Conservation (phyloP, 2,113 vertebrate species). For the Phalacrocorax brasilianus region DNA sequence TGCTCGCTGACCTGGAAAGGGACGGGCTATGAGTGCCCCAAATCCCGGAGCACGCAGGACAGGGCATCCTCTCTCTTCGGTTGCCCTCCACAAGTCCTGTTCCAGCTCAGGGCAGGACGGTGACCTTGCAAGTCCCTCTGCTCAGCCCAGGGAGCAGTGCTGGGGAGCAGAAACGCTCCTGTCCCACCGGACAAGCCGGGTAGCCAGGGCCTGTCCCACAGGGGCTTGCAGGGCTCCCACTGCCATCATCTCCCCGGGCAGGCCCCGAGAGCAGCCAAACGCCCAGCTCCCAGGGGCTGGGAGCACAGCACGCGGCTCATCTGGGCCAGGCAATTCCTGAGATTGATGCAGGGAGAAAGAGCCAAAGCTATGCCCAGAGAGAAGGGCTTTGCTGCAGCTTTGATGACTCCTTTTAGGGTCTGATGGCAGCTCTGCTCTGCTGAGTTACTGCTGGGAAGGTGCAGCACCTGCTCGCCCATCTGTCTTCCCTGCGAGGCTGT, state of each 20-base stretch:
- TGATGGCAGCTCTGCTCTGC: conserved; percentile 40
- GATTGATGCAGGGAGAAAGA: not conserved
- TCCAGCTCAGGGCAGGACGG: not conserved
- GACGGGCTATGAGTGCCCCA: not conserved
- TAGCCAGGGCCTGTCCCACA: not conserved
- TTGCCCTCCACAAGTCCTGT: not conserved
- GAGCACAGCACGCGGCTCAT: fast-evolving
- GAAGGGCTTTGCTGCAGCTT: not conserved
- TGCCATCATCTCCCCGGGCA: fast-evolving
- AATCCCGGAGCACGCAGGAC: not conserved
- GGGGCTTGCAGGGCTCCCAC: not conserved
- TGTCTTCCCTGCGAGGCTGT: conserved; percentile 7
- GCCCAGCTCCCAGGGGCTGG: fast-evolving
- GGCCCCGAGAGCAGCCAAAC: fast-evolving
- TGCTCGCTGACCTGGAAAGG: not conserved
- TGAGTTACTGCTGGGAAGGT: conserved; percentile 20
- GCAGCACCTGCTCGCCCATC: conserved; percentile 58
- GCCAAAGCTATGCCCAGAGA: not conserved
- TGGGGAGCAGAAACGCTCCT: no score
- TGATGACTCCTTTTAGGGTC: conserved; percentile 48
- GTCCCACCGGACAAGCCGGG: not conserved
- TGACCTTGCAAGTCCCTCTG: not conserved
- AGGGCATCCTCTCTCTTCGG: not conserved
- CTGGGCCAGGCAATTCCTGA: fast-evolving
- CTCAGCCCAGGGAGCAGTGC: not conserved